Evolutionary conservation across 2,888 invertebrate genomes (phyloP), one percentile per base, ranked within the genome.

Genomic region (Hirtodrosophila alboralis): DNA sequence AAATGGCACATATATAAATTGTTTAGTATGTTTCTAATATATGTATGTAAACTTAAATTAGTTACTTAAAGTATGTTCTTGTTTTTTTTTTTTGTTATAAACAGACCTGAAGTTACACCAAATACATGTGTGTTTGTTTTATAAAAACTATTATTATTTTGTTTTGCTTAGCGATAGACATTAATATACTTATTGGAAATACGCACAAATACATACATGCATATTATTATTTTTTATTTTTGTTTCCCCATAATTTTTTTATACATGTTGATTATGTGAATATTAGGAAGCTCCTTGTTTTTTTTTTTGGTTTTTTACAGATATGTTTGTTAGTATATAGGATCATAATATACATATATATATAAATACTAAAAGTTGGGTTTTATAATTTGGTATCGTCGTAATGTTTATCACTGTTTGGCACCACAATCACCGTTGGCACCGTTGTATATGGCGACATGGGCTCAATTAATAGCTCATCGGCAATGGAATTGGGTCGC

Each of bases 321-420:
- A 69, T 69, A 75, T 83, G 73, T 79, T 33, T 18, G 33, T 38
- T 52, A 31, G 44, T 8, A 9, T 38, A 5, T 2, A 12, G 21
- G 14, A 23, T n/a, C n/a, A n/a, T n/a, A n/a, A n/a, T n/a, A n/a
- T n/a, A n/a, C n/a, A n/a, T n/a, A n/a, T 12, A 26, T 12, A 12
- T 41, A 10, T 33, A 18, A 34, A 27, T 54, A 13, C 33, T 56
- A 56, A 5, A 8, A 47, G 14, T 8, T 47, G 10, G 12, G 14
- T 14, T 76, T 86, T 88, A 91, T 76, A 91, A 87, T 70, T 88
- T 88, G 23, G 90, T 91, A 72, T 91, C 90, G 68, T 89, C 88
- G 53, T 88, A 76, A 36, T 68, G 68, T 51, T 75, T 79, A 49
- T 86, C 84, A 48, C 75, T 75, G 57, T 89, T 88, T 52, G 90